Conservation (phyloP, 1,140 invertebrate species). For the Aphaenogaster rudis region DNA sequence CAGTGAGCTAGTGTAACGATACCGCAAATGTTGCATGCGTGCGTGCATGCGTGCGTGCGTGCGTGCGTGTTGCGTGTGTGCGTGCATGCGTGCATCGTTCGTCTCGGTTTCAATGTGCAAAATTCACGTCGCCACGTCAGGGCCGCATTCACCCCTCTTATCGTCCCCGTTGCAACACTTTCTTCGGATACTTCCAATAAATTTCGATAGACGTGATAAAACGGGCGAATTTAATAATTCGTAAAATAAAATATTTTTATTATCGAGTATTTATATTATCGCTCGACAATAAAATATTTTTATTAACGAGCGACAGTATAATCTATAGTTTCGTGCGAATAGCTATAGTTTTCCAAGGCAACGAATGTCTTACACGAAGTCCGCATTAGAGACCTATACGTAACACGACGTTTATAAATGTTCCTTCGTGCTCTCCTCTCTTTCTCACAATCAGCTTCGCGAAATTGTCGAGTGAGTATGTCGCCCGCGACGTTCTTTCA, state of each 20-base stretch:
- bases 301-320: background rate
- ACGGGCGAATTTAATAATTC: background rate
- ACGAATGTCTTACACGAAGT: background rate
- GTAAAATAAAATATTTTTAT: slow-evolving; percentile 6
- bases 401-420: background rate
- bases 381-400: too few species aligned
- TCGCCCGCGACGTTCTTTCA: background rate
- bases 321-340: background rate
- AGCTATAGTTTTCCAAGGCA: background rate
- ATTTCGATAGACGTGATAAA: background rate
- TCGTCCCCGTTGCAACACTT: background rate
- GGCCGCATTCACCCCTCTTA: background rate
- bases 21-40: slow-evolving; percentile 31
- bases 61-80: background rate
- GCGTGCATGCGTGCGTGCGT: too few species aligned
- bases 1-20: slow-evolving; percentile 24
- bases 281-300: background rate
- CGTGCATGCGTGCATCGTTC: background rate
- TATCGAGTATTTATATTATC: background rate
- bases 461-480: background rate
- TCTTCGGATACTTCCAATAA: background rate
- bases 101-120: background rate
- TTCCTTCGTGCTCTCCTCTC: background rate
- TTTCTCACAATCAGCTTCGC: background rate
- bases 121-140: slow-evolving; percentile 15